These are phyloP conservation scores for Crepidodera aurea DNA, from an alignment of 2,888 invertebrate genomes.

Conservation along the genomic window DNA sequence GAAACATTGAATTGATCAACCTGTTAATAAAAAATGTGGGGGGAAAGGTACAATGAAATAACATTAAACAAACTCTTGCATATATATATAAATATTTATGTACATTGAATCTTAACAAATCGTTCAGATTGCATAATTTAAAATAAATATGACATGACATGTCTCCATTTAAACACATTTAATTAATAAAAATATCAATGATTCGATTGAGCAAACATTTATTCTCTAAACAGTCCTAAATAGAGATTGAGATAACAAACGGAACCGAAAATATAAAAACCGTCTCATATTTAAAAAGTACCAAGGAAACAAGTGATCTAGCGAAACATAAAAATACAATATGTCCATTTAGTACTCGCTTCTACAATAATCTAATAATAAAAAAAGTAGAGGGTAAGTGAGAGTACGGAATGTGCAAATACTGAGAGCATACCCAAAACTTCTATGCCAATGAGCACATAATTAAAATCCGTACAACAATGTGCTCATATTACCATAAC, in stretches of 20 bases:
- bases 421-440: no score
- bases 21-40: no score
- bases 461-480: no score
- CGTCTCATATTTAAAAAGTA: slow-evolving; percentile 21
- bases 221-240: slow-evolving; percentile 40
- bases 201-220: slow-evolving; percentile 34
- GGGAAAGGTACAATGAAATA: no score
- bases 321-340: slow-evolving; percentile 27
- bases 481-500: no score
- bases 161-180: slow-evolving; percentile 1
- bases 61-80: no score
- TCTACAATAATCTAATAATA: no score
- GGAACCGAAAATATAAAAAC: slow-evolving; percentile 28
- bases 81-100: slow-evolving; percentile 32
- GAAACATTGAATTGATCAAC: no score
- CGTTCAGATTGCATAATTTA: slow-evolving; percentile 30
- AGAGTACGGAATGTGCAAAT: no score
- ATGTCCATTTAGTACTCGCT: not conserved
- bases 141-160: slow-evolving; percentile 32
- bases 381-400: no score
- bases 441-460: no score
- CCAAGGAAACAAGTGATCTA: slow-evolving; percentile 23
- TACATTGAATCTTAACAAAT: slow-evolving; percentile 34
- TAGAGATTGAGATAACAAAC: slow-evolving; percentile 24
- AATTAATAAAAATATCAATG: slow-evolving; percentile 32